phyloP scores from a whole-genome alignment of 2,888 invertebrate genomes.

The Cryptophagus acutangulus region DNA sequence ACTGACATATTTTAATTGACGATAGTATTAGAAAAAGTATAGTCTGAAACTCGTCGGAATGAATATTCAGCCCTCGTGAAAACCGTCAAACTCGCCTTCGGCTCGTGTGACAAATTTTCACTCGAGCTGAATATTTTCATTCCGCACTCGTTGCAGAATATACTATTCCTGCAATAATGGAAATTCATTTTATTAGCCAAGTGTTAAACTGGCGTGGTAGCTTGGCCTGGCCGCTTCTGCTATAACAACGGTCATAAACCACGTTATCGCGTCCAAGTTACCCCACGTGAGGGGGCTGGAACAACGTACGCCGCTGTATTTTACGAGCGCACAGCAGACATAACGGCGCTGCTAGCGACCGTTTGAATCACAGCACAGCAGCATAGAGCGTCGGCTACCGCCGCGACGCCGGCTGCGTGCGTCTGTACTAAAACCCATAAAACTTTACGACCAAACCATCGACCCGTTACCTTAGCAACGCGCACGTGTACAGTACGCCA shows the following conservation, averaged over 20 bases:
- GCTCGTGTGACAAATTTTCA: no score
- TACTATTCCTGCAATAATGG: no score
- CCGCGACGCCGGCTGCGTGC: conserved; percentile 44
- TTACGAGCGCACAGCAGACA: conserved; percentile 43
- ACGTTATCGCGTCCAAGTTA: conserved; percentile 16
- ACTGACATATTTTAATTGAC: no score
- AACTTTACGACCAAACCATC: conserved; percentile 50
- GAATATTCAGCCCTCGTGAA: no score
- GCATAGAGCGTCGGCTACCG: conserved; percentile 30
- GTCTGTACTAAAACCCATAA: conserved; percentile 42
- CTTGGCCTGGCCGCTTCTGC: conserved; percentile 10
- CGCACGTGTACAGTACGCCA: conserved; percentile 33
- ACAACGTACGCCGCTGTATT: conserved; percentile 36
- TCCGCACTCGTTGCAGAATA: no score
- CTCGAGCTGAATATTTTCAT: no score
- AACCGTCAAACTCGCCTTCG: no score
- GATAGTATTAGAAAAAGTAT: no score
- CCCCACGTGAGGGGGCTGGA: conserved; percentile 10
- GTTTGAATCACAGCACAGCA: conserved; percentile 37
- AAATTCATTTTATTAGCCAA: conserved; percentile 20
- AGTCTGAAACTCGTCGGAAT: no score
- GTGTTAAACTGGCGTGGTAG: conserved; percentile 18
- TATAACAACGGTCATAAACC: conserved; percentile 22
- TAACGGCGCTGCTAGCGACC: conserved; percentile 35
- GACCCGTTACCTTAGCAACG: conserved; percentile 48